Conservation (phyloP, 2,797 vertebrate genomes). For the Danio aesculapii region DNA sequence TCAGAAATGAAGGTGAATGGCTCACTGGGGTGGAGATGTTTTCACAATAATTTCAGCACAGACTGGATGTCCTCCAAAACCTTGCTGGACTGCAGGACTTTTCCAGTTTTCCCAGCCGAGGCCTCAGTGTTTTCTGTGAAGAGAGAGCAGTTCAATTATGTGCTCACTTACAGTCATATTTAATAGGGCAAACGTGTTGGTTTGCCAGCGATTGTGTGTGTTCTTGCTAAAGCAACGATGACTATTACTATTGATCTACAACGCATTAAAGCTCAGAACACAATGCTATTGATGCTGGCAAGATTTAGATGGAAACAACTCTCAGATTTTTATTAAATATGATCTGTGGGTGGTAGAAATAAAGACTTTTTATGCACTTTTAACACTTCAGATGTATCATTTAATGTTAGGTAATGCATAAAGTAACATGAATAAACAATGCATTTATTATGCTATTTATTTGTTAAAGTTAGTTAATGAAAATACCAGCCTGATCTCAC, state of each 20-base stretch:
- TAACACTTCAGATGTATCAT: too few relatives aligned
- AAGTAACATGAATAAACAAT: too few relatives aligned
- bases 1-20: not conserved
- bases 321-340: too few relatives aligned
- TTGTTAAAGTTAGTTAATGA: too few relatives aligned
- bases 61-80: slow-evolving; percentile 17
- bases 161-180: not conserved
- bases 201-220: not conserved
- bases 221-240: not conserved
- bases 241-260: not conserved
- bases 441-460: too few relatives aligned
- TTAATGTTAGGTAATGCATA: too few relatives aligned
- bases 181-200: not conserved
- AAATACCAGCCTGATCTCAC: too few relatives aligned
- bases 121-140: slow-evolving; percentile 8
- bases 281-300: too few relatives aligned
- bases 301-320: not conserved
- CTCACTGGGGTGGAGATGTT: not conserved
- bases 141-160: not conserved
- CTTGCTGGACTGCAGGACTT: not conserved
- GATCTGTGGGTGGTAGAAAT: too few relatives aligned
- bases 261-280: not conserved
- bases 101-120: not conserved
- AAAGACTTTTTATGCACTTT: too few relatives aligned
- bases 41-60: not conserved